These are phyloP conservation scores for Enteromius argenteus DNA, from an alignment of 2,797 vertebrate species.

Conservation along the genomic window DNA sequence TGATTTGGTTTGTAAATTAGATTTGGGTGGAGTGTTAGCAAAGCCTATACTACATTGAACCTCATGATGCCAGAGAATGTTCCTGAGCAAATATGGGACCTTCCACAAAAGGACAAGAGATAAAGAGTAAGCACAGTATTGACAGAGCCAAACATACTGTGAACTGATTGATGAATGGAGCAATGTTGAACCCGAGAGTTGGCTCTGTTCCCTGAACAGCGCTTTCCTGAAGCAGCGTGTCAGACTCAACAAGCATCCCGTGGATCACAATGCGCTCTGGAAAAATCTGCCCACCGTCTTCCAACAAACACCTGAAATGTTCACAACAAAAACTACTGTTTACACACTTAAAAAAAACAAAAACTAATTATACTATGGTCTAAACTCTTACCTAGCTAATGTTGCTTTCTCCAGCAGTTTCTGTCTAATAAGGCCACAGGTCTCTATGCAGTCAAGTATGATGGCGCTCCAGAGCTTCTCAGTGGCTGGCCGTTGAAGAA, in stretches of 20 bases:
- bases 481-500: conserved; percentile 88
- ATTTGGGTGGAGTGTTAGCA: neutral
- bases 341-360: neutral
- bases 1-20: conserved; percentile 3
- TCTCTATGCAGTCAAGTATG: conserved; percentile 93
- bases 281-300: conserved; percentile 91
- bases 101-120: neutral
- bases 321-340: neutral
- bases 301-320: conserved; percentile 86
- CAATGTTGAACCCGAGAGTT: conserved; percentile 92
- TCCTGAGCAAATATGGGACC: neutral
- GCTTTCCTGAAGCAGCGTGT: conserved; percentile 88
- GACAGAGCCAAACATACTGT: conserved; percentile 77
- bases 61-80: neutral
- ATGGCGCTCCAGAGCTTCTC: conserved; percentile 97
- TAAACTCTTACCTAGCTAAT: conserved; percentile 85
- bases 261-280: conserved; percentile 90
- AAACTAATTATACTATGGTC: neutral
- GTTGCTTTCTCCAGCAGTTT: conserved; percentile 97
- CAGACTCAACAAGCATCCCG: conserved; percentile 91
- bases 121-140: neutral
- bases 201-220: conserved; percentile 92
- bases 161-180: conserved; percentile 98
- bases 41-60: neutral
- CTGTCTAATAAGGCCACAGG: conserved; percentile 93